Percentiles rank a stretch among this genome's conserved stretches.
These are phyloP conservation scores for Sphinx pinastri DNA, from an alignment of 2,888 invertebrate species.

Conservation along the genomic window DNA sequence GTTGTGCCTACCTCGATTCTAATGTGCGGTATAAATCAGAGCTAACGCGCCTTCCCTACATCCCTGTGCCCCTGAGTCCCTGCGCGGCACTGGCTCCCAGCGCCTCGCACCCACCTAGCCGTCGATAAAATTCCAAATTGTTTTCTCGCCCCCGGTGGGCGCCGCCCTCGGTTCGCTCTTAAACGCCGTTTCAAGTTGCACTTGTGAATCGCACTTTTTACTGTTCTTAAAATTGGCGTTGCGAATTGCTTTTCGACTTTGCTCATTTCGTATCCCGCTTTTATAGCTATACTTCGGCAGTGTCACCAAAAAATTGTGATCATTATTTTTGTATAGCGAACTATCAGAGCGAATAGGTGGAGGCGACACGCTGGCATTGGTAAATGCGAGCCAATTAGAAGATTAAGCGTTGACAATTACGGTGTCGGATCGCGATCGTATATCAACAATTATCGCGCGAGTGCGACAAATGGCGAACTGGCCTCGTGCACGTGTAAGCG, in stretches of 20 bases:
- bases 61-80: neutral
- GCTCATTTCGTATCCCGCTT: conserved; percentile 56
- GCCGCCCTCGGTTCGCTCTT: conserved; percentile 82
- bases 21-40: conserved; percentile 80
- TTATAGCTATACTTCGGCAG: conserved; percentile 53
- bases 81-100: conserved; percentile 7
- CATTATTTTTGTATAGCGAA: conserved; percentile 62
- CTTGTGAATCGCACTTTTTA: conserved; percentile 84
- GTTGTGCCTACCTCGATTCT: conserved; percentile 67
- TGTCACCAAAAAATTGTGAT: conserved; percentile 47
- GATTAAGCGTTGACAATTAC: conserved; percentile 85
- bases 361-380: conserved; percentile 78
- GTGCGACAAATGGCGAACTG: conserved; percentile 79
- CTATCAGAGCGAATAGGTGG: conserved; percentile 61
- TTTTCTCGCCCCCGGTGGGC: conserved; percentile 82
- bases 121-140: conserved; percentile 83
- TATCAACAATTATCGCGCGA: conserved; percentile 84
- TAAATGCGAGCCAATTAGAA: conserved; percentile 84
- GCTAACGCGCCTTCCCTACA: conserved; percentile 62
- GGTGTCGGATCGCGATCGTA: conserved; percentile 80
- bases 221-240: conserved; percentile 80
- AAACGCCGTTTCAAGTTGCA: conserved; percentile 84
- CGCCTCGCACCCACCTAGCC: conserved; percentile 62
- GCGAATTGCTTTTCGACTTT: conserved; percentile 76
- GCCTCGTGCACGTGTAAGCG: conserved; percentile 64